A percentile compares a stretch with the other conserved stretches of the same genome.
Evolutionary conservation across 2,113 vertebrate species (phyloP).

Genomic region (Pluvianellus socialis): DNA sequence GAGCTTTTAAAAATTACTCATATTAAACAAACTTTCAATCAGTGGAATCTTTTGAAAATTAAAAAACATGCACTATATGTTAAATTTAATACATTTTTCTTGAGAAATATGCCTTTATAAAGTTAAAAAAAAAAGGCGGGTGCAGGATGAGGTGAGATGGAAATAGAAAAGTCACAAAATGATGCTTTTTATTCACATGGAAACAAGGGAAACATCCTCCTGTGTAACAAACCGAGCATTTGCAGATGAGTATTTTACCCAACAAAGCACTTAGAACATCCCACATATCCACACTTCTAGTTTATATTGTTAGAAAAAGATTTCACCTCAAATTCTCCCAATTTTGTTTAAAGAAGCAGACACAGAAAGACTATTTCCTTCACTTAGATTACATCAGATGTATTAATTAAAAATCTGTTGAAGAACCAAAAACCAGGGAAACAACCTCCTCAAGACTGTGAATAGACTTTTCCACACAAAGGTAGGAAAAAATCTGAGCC

Average conservation of each 20-base stretch:
- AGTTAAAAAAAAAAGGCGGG: not conserved
- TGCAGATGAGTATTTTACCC: not conserved
- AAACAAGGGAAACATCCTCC: not conserved
- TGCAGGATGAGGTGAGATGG: too few relatives aligned
- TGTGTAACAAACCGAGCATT: not conserved
- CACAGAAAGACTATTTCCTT: not conserved
- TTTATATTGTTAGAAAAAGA: not conserved
- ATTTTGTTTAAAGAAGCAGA: not conserved
- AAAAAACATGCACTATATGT: accelerated
- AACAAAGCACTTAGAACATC: not conserved
- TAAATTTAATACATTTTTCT: not conserved
- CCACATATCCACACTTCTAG: accelerated
- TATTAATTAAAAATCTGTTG: not conserved
- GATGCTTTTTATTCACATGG: not conserved
- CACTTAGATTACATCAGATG: not conserved
- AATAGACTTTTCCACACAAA: not conserved
- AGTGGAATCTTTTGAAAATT: not conserved
- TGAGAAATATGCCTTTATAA: not conserved
- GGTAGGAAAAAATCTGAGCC: accelerated
- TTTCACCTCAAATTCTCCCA: not conserved
- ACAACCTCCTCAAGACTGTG: not conserved
- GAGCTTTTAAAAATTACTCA: not conserved
- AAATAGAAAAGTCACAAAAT: not conserved
- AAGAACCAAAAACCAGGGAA: not conserved
- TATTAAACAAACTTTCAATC: not conserved